Evolutionary conservation across 2,797 vertebrate genomes (phyloP), one percentile per base, ranked within the genome.

Genomic region (Melanotaenia pygmaea): DNA sequence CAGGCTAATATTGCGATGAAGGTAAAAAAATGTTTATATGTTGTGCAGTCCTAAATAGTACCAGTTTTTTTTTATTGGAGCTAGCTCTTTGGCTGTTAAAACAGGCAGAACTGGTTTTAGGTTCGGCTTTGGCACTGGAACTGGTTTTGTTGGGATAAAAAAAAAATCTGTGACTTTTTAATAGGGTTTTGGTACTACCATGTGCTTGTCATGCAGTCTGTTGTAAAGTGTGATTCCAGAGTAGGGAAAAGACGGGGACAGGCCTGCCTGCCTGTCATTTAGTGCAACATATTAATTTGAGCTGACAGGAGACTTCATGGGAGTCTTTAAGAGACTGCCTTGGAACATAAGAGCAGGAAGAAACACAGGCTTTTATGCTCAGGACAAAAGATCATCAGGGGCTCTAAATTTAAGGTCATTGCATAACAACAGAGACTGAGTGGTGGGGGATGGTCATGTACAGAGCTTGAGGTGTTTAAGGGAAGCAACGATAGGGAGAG

Each of bases 381-480:
- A 26, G 74, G 74, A 93, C 89, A 94, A 93, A 93, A 88, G 89
- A 85, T 80, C 89, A 50, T 89, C 91, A 78, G 92, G 93, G 88
- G 83, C 85, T 89, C 91, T 81, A 90, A 91, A 89, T 93, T 87
- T 86, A 88, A 92, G 88, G 89, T 92, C 83, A 89, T 93, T 93
- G 88, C 89, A 84, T 92, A 93, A 94, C 81, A 87, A 60, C 38
- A 1, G 67, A 70, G 73, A 74, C 73, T 59, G 74, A 67, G 64
- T 76, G 79, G 7, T 47, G 81, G 83, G 80, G 80, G 64, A 76
- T 81, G 79, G 81, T 72, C 58, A 24, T 53, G 65, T 76, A 20
- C 38, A 60, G 71, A 74, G 76, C 62, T 79, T 70, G 76, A 82
- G 68, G 76, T 83, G 71, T 63, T 78, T 61, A 74, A 77, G 76